phyloP scores from a whole-genome alignment of 2,888 invertebrate species.

The Ectemnius cavifrons region DNA sequence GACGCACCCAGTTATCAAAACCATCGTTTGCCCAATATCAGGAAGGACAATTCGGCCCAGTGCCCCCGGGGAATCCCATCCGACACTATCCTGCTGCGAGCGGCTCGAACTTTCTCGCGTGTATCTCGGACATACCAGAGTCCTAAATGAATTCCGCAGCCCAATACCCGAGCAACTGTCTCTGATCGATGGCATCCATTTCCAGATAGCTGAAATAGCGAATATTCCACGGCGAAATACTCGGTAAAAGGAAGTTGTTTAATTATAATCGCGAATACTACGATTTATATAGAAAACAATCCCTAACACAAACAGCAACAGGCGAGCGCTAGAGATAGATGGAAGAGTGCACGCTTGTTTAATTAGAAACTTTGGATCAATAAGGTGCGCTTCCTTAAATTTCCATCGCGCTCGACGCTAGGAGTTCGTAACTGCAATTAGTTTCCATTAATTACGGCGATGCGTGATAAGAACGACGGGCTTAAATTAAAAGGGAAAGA shows the following conservation, averaged over 20 bases:
- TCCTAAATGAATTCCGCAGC: neutral
- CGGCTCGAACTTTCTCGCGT: neutral
- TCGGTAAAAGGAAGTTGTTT: too few species aligned
- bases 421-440: slow-evolving; percentile 24
- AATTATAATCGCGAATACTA: too few species aligned
- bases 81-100: too few species aligned
- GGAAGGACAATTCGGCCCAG: slow-evolving; percentile 16
- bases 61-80: slow-evolving; percentile 18
- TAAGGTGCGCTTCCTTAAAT: neutral
- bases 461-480: slow-evolving; percentile 9
- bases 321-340: too few species aligned
- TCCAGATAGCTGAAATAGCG: too few species aligned
- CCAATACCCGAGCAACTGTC: too few species aligned
- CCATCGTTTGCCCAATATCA: slow-evolving; percentile 46
- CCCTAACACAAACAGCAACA: too few species aligned
- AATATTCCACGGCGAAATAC: too few species aligned
- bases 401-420: slow-evolving; percentile 13
- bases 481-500: neutral
- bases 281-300: too few species aligned
- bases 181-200: too few species aligned
- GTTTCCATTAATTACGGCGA: slow-evolving; percentile 23
- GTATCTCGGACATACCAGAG: neutral
- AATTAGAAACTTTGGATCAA: slow-evolving; percentile 7
- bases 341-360: too few species aligned
- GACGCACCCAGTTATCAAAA: slow-evolving; percentile 39